These are phyloP conservation scores for Ephydatia muelleri DNA, from an alignment of 37 sponge, comb jelly and placozoan genomes.

Conservation along the genomic window DNA sequence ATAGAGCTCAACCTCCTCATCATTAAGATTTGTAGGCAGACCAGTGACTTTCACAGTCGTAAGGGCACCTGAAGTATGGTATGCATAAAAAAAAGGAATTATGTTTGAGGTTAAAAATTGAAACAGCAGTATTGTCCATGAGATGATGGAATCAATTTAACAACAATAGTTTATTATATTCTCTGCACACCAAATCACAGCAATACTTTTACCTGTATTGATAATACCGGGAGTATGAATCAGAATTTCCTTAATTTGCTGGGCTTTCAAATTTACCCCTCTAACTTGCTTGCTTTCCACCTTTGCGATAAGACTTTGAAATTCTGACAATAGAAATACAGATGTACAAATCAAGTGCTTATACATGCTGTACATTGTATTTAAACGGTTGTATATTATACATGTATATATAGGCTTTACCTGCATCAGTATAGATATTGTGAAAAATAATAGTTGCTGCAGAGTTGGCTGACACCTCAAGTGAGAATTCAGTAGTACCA, in stretches of 20 bases:
- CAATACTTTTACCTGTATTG: too few species aligned
- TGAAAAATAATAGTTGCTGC: not conserved
- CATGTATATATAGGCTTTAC: not conserved
- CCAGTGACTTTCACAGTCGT: not conserved
- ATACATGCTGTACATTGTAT: too few species aligned
- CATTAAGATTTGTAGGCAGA: not conserved
- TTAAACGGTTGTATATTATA: too few species aligned
- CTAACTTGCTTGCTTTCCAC: not conserved
- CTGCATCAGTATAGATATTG: not conserved
- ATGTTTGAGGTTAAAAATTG: too few species aligned
- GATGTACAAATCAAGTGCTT: too few species aligned
- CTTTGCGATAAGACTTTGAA: not conserved
- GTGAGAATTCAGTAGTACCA: not conserved
- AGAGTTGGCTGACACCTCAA: not conserved
- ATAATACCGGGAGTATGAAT: too few species aligned
- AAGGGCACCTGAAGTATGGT: not conserved
- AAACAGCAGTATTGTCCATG: too few species aligned
- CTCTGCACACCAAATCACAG: too few species aligned
- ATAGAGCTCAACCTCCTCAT: not conserved
- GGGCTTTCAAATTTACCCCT: not conserved
- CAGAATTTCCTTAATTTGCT: not conserved
- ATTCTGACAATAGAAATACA: not conserved
- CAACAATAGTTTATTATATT: too few species aligned
- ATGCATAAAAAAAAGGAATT: too few species aligned
- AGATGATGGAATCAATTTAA: too few species aligned